phyloP scores from a whole-genome alignment of 2,888 invertebrate genomes.

The Ophonus ardosiacus region DNA sequence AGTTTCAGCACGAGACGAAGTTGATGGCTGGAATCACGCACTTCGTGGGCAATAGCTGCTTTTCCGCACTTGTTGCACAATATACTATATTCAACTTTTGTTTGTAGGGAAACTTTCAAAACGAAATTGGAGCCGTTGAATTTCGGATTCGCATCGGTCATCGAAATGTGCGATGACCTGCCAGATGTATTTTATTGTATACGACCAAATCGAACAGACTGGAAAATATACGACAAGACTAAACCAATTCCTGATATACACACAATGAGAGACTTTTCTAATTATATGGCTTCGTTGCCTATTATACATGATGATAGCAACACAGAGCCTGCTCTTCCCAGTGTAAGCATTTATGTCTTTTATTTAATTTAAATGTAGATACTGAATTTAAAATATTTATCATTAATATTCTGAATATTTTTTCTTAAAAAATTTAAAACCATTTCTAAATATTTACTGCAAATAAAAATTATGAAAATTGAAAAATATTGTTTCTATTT shows the following conservation, averaged over 20 bases:
- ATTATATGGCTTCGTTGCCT: slow-evolving; percentile 35
- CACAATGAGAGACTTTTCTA: slow-evolving; percentile 20
- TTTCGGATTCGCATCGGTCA: slow-evolving; percentile 71
- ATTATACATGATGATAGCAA: neutral
- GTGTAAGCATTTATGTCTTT: slow-evolving; percentile 23
- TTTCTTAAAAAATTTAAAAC: too few relatives aligned
- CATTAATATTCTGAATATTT: too few relatives aligned
- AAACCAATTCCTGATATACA: slow-evolving; percentile 68
- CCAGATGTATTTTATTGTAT: slow-evolving; percentile 71
- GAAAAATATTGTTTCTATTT: too few relatives aligned
- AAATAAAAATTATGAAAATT: too few relatives aligned
- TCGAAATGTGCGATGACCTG: slow-evolving; percentile 71
- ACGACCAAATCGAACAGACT: slow-evolving; percentile 71
- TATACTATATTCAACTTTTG: too few relatives aligned
- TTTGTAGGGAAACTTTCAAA: slow-evolving; percentile 69
- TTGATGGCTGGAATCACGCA: too few relatives aligned
- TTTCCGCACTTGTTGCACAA: too few relatives aligned
- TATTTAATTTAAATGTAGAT: neutral
- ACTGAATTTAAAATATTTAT: too few relatives aligned
- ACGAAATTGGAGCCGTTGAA: slow-evolving; percentile 69
- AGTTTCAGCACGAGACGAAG: too few relatives aligned
- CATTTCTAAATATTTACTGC: too few relatives aligned
- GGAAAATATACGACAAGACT: slow-evolving; percentile 71
- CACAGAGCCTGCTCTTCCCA: slow-evolving; percentile 65
- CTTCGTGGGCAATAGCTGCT: neutral